Evolutionary conservation across 2,888 invertebrate genomes (phyloP).

Genomic region (Brachyptera putata): DNA sequence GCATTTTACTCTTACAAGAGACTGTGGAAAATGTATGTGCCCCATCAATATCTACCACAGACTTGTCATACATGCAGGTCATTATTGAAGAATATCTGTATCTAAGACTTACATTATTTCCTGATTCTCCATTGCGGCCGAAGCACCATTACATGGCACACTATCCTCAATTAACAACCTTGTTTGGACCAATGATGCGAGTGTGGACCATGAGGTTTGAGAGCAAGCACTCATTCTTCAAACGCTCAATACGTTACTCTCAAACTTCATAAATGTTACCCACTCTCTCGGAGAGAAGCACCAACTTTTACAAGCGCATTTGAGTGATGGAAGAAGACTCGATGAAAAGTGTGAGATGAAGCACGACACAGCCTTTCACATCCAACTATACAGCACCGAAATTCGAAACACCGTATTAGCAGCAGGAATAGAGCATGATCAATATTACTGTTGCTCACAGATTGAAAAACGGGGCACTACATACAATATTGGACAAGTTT

Average conservation of each 20-base stretch:
- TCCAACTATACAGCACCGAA: too few species aligned
- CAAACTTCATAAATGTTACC: conserved; percentile 13
- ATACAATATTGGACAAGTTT: background rate
- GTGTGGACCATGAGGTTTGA: conserved; percentile 18
- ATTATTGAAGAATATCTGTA: conserved; percentile 4
- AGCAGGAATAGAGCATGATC: too few species aligned
- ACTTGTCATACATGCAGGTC: background rate
- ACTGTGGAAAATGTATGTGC: background rate
- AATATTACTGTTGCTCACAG: background rate
- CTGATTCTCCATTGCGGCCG: background rate
- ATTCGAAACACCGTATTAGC: too few species aligned
- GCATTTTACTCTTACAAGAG: background rate
- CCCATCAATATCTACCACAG: background rate
- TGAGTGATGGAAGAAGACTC: background rate
- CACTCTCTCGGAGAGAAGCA: background rate
- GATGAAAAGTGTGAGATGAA: background rate
- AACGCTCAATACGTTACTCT: background rate
- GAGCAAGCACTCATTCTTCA: conserved; percentile 22
- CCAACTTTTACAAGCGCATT: background rate
- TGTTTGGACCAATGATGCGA: conserved; percentile 11
- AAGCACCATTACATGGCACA: conserved; percentile 21
- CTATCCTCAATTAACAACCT: conserved; percentile 8
- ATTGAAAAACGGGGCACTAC: background rate
- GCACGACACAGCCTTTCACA: too few species aligned
- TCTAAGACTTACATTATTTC: background rate